Percentiles rank a stretch among this genome's conserved stretches.
Conservation (phyloP, 2,888 invertebrate species). For the Zaprionus bogoriensis region DNA sequence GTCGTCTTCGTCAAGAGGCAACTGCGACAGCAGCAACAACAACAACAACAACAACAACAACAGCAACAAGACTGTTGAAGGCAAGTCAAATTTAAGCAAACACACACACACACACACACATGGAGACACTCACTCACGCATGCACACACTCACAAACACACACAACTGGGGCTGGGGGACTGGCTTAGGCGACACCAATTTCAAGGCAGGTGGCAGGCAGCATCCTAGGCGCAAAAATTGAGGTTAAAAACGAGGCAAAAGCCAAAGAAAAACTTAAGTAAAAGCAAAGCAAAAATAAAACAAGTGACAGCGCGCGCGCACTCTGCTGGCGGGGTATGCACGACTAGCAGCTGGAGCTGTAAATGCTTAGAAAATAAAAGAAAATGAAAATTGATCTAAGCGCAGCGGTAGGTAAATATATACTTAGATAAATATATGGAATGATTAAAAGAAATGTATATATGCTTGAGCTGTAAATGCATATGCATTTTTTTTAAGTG, state of each 20-base stretch:
- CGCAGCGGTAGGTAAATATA: no score
- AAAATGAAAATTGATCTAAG: no score
- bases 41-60: not conserved
- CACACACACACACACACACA: slow-evolving; percentile 1
- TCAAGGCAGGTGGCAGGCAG: slow-evolving; percentile 63
- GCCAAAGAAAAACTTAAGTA: slow-evolving; percentile 44
- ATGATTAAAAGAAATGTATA: no score
- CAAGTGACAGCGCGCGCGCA: not conserved
- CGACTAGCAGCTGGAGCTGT: slow-evolving; percentile 11
- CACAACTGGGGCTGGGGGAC: no score
- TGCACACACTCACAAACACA: slow-evolving; percentile 17
- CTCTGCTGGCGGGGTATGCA: not conserved
- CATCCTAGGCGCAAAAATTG: slow-evolving; percentile 70
- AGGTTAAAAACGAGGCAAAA: slow-evolving; percentile 64
- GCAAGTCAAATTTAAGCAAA: slow-evolving; percentile 54
- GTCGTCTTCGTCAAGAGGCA: slow-evolving; percentile 50
- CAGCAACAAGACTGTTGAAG: slow-evolving; percentile 29
- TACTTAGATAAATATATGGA: no score
- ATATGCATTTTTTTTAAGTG: no score
- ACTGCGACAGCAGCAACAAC: slow-evolving; percentile 33
- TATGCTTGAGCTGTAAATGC: no score
- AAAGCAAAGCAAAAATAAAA: slow-evolving; percentile 42
- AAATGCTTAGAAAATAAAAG: no score
- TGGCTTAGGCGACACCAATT: slow-evolving; percentile 42
- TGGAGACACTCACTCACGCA: slow-evolving; percentile 3